These are phyloP conservation scores for Himantopus leucocephalus DNA, from an alignment of 2,113 vertebrate species.

Conservation along the genomic window DNA sequence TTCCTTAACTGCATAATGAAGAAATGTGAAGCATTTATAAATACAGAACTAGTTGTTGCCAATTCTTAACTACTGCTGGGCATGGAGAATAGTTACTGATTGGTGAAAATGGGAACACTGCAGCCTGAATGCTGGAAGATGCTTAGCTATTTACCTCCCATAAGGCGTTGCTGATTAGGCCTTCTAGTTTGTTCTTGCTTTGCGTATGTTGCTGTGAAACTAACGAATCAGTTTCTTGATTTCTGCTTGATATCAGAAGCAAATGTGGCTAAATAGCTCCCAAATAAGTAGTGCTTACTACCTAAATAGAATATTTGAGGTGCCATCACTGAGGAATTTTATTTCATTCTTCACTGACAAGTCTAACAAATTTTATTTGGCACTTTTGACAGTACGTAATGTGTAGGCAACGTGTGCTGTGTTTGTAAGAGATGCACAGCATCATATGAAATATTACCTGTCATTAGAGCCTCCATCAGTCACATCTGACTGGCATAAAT, in stretches of 20 bases:
- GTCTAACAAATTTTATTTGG: constrained; percentile 25
- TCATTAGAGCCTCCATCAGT: constrained; percentile 1
- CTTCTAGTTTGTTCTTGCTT: not conserved
- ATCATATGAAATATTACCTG: not conserved
- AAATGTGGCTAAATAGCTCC: not conserved
- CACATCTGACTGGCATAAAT: not conserved
- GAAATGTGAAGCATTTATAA: not conserved
- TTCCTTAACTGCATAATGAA: not conserved
- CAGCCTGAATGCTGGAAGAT: not conserved
- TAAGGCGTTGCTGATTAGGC: not conserved
- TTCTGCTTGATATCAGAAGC: not conserved
- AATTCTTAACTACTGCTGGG: not conserved
- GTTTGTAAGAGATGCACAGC: not conserved
- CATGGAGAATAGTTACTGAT: not conserved
- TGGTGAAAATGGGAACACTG: not conserved
- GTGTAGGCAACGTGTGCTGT: not conserved
- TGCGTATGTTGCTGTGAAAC: not conserved
- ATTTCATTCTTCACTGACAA: not conserved
- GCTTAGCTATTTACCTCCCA: not conserved
- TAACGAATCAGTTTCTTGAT: not conserved
- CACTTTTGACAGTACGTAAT: not conserved
- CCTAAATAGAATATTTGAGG: not conserved
- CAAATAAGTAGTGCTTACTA: not conserved
- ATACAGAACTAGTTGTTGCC: not conserved
- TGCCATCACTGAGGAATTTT: not conserved